These are phyloP conservation scores for Metopolophium dirhodum DNA, from an alignment of 1,140 invertebrate genomes.

Conservation along the genomic window DNA sequence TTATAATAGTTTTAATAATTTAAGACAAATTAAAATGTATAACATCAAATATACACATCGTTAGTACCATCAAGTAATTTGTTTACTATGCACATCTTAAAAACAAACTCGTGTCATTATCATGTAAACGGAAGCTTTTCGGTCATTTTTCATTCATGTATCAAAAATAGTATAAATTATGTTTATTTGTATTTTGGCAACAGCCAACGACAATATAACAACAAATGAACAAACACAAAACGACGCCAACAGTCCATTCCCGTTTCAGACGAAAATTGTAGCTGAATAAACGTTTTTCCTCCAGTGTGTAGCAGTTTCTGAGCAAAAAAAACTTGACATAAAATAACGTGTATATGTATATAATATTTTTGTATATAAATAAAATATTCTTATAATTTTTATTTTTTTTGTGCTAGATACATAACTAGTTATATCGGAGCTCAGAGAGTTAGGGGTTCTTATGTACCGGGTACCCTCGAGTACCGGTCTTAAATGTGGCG, in stretches of 20 bases:
- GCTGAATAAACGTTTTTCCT: constrained; percentile 16
- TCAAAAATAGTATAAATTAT: constrained; percentile 11
- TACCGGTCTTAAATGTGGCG: too few relatives aligned
- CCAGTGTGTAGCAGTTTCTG: neutral
- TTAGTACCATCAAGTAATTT: neutral
- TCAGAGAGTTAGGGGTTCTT: neutral
- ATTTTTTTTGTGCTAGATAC: neutral
- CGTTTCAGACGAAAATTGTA: neutral
- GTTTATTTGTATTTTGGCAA: neutral
- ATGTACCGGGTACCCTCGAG: too few relatives aligned
- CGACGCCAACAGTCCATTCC: neutral
- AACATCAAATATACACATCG: neutral
- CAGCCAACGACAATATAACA: neutral
- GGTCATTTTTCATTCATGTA: neutral
- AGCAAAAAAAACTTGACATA: neutral
- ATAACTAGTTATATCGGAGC: neutral
- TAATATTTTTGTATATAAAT: neutral
- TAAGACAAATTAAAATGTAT: neutral
- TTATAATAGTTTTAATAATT: neutral
- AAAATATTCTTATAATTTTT: neutral
- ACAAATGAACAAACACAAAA: neutral
- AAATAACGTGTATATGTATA: neutral
- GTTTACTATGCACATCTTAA: neutral
- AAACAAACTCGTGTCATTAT: neutral
- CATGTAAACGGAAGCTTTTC: neutral